Percentiles rank a stretch among this genome's conserved stretches.
Evolutionary conservation across 2,888 invertebrate genomes (phyloP).

Genomic region (Drosophila stalkeri): DNA sequence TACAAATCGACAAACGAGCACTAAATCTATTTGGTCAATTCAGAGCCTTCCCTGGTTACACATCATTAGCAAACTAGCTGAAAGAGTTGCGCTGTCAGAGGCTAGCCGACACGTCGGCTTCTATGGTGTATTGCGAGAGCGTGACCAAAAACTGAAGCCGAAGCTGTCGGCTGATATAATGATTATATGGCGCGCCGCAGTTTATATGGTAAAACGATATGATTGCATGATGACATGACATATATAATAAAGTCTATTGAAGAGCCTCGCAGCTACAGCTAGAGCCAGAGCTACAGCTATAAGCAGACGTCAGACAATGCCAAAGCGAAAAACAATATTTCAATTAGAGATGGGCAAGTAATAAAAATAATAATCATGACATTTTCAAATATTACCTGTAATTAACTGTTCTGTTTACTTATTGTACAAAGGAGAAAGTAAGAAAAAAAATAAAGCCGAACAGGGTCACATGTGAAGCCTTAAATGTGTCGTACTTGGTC

Average conservation of each 20-base stretch:
- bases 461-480: not conserved
- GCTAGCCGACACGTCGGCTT: constrained; percentile 1
- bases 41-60: constrained; percentile 48
- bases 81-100: constrained; percentile 31
- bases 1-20: constrained; percentile 20
- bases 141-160: constrained; percentile 26
- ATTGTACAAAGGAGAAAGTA: not conserved
- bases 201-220: constrained; percentile 73
- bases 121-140: not conserved
- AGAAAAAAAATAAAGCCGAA: not conserved
- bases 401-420: not conserved
- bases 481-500: not conserved
- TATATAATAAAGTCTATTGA: constrained; percentile 46
- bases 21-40: constrained; percentile 51
- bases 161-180: constrained; percentile 41
- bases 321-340: constrained; percentile 3
- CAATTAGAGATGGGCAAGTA: constrained; percentile 16
- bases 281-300: not conserved
- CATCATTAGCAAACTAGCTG: constrained; percentile 59
- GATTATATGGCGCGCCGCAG: constrained; percentile 54
- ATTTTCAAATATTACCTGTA: not conserved
- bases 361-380: not conserved
- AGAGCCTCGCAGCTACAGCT: constrained; percentile 12
- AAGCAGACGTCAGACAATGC: constrained; percentile 1
- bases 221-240: constrained; percentile 79